phyloP scores from a whole-genome alignment of 2,888 invertebrate species.

The Aphidoletes aphidimyza region DNA sequence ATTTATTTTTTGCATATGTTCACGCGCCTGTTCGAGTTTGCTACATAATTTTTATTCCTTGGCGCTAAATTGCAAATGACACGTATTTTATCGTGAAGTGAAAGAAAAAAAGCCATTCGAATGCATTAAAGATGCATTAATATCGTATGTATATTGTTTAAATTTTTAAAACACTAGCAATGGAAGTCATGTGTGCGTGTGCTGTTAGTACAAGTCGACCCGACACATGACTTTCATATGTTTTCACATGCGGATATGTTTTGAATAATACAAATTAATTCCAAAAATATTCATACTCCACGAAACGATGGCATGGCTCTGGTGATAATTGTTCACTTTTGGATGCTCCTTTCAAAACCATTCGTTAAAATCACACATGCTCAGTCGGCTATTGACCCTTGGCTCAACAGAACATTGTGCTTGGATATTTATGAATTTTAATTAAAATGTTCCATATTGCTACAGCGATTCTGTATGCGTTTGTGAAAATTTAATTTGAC shows the following conservation, averaged over 20 bases:
- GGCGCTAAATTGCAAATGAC: neutral
- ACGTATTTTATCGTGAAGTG: conserved; percentile 1
- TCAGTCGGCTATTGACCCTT: conserved; percentile 38
- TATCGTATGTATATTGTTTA: too few relatives aligned
- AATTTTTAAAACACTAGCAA: neutral
- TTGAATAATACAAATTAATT: conserved; percentile 38
- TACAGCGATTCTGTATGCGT: neutral
- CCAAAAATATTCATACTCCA: conserved; percentile 17
- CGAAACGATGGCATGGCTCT: neutral
- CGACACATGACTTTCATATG: neutral
- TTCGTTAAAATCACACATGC: neutral
- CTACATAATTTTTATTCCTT: conserved; percentile 13
- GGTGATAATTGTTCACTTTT: conserved; percentile 35
- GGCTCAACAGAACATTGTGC: neutral
- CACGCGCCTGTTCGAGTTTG: neutral
- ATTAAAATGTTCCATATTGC: neutral
- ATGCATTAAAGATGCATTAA: conserved; percentile 40
- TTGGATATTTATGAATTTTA: neutral
- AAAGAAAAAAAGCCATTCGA: conserved; percentile 4
- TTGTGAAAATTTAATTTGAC: neutral
- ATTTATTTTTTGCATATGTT: conserved; percentile 6
- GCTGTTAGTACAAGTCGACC: too few relatives aligned
- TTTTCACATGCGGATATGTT: neutral
- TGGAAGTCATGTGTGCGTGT: too few relatives aligned
- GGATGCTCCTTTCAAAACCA: neutral